These are phyloP conservation scores for Hymenochirus boettgeri DNA, from an alignment of 2,113 vertebrate genomes.

Conservation along the genomic window DNA sequence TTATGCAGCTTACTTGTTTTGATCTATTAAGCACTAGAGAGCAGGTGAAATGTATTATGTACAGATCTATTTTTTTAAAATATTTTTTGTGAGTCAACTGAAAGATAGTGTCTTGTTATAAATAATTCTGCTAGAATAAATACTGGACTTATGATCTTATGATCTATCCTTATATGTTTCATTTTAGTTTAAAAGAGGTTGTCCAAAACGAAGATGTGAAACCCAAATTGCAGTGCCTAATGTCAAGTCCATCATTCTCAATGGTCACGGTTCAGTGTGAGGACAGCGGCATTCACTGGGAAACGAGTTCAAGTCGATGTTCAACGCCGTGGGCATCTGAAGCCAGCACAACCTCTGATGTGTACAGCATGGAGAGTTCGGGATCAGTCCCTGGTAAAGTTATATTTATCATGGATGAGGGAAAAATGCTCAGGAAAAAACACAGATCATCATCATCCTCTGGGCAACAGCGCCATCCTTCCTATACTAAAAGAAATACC, in stretches of 20 bases:
- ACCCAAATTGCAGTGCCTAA: slow-evolving; percentile 81
- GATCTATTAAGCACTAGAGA: too few species aligned
- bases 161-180: slow-evolving; percentile 17
- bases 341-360: slow-evolving; percentile 81
- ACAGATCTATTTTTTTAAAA: too few species aligned
- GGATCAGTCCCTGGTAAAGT: slow-evolving; percentile 77
- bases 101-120: too few species aligned
- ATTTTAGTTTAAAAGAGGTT: slow-evolving; percentile 75
- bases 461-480: slow-evolving; percentile 31
- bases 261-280: slow-evolving; percentile 90
- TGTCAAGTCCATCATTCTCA: slow-evolving; percentile 85
- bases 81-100: too few species aligned
- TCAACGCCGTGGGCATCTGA: slow-evolving; percentile 93
- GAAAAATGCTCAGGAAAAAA: slow-evolving; percentile 74
- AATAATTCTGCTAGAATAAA: too few species aligned
- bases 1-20: too few species aligned
- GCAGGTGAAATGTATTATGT: too few species aligned
- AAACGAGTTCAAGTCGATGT: slow-evolving; percentile 85
- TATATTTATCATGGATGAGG: slow-evolving; percentile 85
- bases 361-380: slow-evolving; percentile 81
- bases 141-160: too few species aligned
- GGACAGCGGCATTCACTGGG: slow-evolving; percentile 93
- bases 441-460: slow-evolving; percentile 43
- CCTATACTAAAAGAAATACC: slow-evolving; percentile 52
- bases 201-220: slow-evolving; percentile 78